A percentile compares a stretch with the other conserved stretches of the same genome.
Conservation (phyloP, 2,888 invertebrate species). For the Drosophila rellima region DNA sequence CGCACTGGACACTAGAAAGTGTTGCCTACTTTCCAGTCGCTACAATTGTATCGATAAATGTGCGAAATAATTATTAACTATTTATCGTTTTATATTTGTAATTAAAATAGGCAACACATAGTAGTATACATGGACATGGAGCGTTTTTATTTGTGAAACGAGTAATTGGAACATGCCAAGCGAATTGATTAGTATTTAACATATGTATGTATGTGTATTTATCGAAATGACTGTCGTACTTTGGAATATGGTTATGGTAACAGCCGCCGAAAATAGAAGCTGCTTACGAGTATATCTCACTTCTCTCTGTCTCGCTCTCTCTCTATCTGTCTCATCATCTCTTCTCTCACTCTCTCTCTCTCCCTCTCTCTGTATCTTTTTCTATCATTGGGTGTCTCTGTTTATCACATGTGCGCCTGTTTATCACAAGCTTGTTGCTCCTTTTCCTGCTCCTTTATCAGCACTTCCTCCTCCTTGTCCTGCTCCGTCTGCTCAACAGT, state of each 20-base stretch:
- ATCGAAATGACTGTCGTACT: conserved; percentile 45
- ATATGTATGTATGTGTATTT: conserved; percentile 13
- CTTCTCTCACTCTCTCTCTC: neutral
- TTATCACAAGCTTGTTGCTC: conserved; percentile 23
- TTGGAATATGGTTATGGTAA: conserved; percentile 49
- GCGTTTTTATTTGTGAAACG: conserved; percentile 43
- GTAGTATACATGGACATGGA: conserved; percentile 30
- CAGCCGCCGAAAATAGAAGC: conserved; percentile 3
- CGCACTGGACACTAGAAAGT: neutral
- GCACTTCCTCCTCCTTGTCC: neutral
- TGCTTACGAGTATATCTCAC: conserved; percentile 22
- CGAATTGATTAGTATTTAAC: conserved; percentile 17
- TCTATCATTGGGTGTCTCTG: conserved; percentile 4
- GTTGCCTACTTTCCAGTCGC: conserved; percentile 16
- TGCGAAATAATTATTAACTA: neutral
- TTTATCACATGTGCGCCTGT: conserved; percentile 42
- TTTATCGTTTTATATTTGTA: too few relatives aligned
- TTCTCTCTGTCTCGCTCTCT: conserved; percentile 3
- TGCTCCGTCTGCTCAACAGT: neutral
- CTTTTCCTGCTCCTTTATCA: neutral
- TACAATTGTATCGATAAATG: neutral
- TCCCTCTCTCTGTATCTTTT: too few relatives aligned
- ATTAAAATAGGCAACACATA: neutral
- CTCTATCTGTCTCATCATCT: conserved; percentile 2
- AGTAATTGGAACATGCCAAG: conserved; percentile 31